Base-by-base conservation (phyloP, 2,888 invertebrate species). In the Drosophila pegasa region DNA sequence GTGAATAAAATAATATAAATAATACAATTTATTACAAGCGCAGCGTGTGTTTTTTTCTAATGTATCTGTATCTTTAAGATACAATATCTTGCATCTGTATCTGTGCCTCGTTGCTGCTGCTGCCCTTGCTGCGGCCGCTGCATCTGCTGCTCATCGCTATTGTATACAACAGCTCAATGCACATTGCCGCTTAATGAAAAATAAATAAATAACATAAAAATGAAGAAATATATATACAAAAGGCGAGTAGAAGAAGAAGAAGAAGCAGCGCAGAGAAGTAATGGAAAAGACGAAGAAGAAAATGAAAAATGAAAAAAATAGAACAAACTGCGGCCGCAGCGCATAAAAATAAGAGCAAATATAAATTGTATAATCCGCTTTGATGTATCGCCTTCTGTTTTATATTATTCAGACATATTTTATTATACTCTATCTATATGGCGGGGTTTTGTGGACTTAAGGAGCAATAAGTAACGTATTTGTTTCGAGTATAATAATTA, bases 351-450 rank as follows among this genome's bases (percentile, higher is more conserved):
- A 81, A 81, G 67, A 72, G 71, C 69, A 79, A 71, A 75, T 86
- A 86, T 88, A 88, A 86, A 86, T 75, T 84, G 83, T 79, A 81
- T 86, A 86, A 86, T 86, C 85, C 89, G 75, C 85, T 86, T 86
- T 86, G 85, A 86, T 86, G 89, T 86, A 86, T 89, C 89, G 85
- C 87, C 87, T 88, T 87, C 83, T 88, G 88, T 84, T 88, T 84
- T 84, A 84, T 88, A 83, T 83, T 83, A 82, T 88, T 83, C 80
- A 76, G 87, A 66, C 88, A 83, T 86, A 82, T 88, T 86, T 88
- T 82, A 86, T 87, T 43, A 35, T 63, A 16, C 63, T 40, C 66
- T 63, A 35, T 12, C 22, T 10, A 12, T 6, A 35, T 9, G 35
- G 6, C 22, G 0, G 25, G 10, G 38, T 48, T 27, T 14, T 3